Evolutionary conservation across 2,797 vertebrate genomes (phyloP), one percentile per base, ranked within the genome.

Genomic region (Synaphobranchus kaupii): DNA sequence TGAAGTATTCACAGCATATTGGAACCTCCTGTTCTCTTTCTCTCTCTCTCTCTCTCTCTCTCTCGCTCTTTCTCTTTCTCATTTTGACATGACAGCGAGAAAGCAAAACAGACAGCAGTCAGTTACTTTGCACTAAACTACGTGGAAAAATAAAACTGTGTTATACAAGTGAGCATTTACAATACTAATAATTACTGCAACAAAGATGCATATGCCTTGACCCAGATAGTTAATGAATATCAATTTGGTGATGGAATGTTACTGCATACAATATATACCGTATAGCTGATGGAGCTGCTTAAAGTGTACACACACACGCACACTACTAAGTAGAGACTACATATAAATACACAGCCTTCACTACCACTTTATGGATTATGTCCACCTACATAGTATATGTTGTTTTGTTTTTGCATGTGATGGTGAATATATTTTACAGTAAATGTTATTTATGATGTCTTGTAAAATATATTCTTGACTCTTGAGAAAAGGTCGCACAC

Each of bases 1-100:
- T 80, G 3, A 80, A 80, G 76, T 80, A 50, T 50, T 80, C 76
- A 80, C 48, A 48, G 76, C 47, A 12, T 8, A 80, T 8, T 80
- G 76, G 39, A 22, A 25, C 58, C 44, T 39, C 47, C n/a, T 87
- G n/a, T 22, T 25, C 85, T 3, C 84, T 66, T 17, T 85, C 22
- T 85, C 68, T 87, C 76, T 34, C 84, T 71, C 31, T n/a, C 60
- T 85, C 60, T n/a, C 81, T 54, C 47, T 83, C 15, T 28, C 47
- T 52, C 80, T 52, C 34, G 22, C 83, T n/a, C 54, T 44, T 56
- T 44, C 56, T 44, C 83, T 12, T 31, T 58, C 50, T n/a, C 71
- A 25, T 66, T 20, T 78, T 44, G 15, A 15, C 39, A 78, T 39
- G 28, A 73, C 28, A 39, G 71, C 39, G 71, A 73, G 34, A 78